These are phyloP conservation scores for Danaus melanippus DNA, from an alignment of 1,140 invertebrate species.

Conservation along the genomic window DNA sequence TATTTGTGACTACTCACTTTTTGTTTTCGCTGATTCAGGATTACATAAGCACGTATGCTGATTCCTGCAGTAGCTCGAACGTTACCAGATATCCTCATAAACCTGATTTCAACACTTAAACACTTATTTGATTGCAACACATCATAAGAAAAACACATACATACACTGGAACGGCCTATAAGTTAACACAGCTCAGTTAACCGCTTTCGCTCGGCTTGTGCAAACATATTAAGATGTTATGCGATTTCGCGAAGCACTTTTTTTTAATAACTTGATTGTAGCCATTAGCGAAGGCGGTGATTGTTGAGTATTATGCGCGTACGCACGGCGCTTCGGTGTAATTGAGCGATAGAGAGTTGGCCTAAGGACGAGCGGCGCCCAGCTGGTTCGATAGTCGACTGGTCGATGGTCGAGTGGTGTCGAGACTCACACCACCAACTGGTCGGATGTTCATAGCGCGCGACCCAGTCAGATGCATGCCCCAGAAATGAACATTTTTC, in stretches of 20 bases:
- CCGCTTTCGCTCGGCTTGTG: conserved; percentile 58
- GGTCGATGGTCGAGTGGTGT: conserved; percentile 14
- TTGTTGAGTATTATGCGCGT: conserved; percentile 8
- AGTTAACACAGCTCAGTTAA: conserved; percentile 36
- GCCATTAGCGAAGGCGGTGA: conserved; percentile 3
- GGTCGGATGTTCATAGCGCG: conserved; percentile 20
- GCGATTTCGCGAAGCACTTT: conserved; percentile 7
- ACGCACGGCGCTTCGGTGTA: conserved; percentile 8
- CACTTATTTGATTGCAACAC: conserved; percentile 64
- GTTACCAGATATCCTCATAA: conserved; percentile 49
- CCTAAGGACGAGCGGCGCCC: conserved; percentile 32
- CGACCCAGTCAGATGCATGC: conserved; percentile 25
- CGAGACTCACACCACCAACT: conserved; percentile 12
- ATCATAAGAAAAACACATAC: conserved; percentile 51
- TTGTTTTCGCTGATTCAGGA: conserved; percentile 35
- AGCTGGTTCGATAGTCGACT: conserved; percentile 24
- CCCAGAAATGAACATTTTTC: conserved; percentile 42
- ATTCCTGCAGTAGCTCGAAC: conserved; percentile 46
- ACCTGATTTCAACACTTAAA: conserved; percentile 61
- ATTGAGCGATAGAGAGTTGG: not conserved
- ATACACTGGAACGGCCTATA: conserved; percentile 45
- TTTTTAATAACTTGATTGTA: not conserved
- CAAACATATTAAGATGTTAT: conserved; percentile 23
- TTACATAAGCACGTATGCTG: conserved; percentile 61
- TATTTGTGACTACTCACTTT: conserved; percentile 38